Evolutionary conservation across 2,888 invertebrate species (phyloP), one percentile per base, ranked within the genome.

Genomic region (Tanypteryx hageni): DNA sequence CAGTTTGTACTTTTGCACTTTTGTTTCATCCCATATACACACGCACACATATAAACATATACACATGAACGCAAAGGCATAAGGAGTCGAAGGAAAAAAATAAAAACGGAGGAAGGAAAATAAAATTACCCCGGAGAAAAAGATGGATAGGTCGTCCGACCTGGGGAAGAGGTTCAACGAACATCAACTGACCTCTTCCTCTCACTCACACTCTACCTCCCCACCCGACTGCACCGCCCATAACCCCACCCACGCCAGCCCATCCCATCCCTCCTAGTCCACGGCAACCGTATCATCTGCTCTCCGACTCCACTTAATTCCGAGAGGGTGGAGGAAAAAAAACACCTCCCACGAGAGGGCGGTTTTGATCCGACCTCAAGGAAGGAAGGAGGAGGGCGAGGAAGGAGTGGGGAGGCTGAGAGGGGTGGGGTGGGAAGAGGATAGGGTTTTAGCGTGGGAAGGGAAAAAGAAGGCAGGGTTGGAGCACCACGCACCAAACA

Each of bases 321-420:
- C 31, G 61, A 61, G 86, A 31, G 57, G 86, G 86, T 59, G 59
- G 86, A 86, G 14, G 64, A 57, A 83, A 57, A 44, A 86, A 11
- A 61, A 27, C 64, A 31, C 59, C 86, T 61, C 85, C 85, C 16
- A 2, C 14, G 85, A 86, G 27, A 86, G 85, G 85, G 85, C 59
- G 85, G 85, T 86, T 86, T 86, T 31, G 86, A 86, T 86, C 86
- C 86, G 86, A 86, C 85, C 85, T 85, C 58, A 58, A 22, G 86
- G 27, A 31, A 86, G 31, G 86, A 11, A 76, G 22, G 22, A 76
- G 76, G 27, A n/a, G 27, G 82, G n/a, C 0, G 76, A 76, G 27
- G 76, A 4, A 57, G 27, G 83, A n/a, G 56, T 9, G n/a, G 56
- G 57, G 5, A 27, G n/a, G 11, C n/a, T 11, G 10, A 18, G 18